Conservation (phyloP, 2,888 invertebrate species). For the Melinaea menophilus region DNA sequence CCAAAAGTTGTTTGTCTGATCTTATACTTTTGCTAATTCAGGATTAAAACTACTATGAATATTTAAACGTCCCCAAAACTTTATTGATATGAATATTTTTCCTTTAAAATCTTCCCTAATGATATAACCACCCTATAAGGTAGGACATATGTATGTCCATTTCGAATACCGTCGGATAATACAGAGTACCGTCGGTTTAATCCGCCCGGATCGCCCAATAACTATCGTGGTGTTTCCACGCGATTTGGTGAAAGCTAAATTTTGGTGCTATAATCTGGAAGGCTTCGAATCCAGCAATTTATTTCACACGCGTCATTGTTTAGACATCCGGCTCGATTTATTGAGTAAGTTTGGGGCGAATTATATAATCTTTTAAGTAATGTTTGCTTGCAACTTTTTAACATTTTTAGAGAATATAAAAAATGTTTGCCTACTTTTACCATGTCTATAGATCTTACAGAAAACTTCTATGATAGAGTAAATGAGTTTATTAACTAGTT, state of each 20-base stretch:
- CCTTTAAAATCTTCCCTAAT: neutral
- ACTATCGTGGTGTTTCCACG: conserved; percentile 35
- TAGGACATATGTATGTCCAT: neutral
- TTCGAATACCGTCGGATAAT: conserved; percentile 27
- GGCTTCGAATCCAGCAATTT: conserved; percentile 23
- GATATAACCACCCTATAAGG: neutral
- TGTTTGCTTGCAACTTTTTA: conserved; percentile 3
- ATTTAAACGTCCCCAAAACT: no score
- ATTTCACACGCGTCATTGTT: conserved; percentile 34
- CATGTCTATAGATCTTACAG: neutral
- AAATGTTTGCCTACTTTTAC: no score
- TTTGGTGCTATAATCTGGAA: conserved; percentile 29
- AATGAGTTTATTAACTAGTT: conserved; percentile 38
- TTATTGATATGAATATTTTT: neutral
- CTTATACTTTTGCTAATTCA: no score
- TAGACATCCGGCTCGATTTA: conserved; percentile 15
- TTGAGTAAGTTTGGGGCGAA: neutral
- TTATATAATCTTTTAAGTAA: neutral
- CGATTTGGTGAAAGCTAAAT: conserved; percentile 32
- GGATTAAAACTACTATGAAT: no score
- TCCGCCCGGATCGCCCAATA: conserved; percentile 33
- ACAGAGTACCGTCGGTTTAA: conserved; percentile 24
- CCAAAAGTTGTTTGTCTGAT: no score
- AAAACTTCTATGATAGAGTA: neutral
- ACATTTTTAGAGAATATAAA: neutral